A percentile compares a stretch with the other conserved stretches of the same genome.
Conservation (phyloP, 2,797 vertebrate genomes). For the Tragelaphus oryx region DNA sequence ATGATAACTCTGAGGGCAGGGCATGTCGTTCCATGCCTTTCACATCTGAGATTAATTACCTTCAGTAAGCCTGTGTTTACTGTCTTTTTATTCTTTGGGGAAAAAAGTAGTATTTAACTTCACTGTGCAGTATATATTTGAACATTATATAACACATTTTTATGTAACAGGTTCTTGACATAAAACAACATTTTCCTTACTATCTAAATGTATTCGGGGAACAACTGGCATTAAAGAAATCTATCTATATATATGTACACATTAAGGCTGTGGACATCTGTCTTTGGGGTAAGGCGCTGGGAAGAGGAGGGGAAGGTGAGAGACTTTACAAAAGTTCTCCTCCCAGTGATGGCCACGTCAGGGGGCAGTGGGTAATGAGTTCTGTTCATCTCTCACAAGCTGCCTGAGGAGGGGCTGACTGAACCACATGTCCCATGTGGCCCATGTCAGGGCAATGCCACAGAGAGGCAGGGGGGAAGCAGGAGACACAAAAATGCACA, state of each 20-base stretch:
- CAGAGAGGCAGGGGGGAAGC: background rate
- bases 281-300: background rate
- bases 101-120: slow-evolving; percentile 35
- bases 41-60: background rate
- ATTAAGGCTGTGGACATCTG: background rate
- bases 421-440: background rate
- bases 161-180: slow-evolving; percentile 74
- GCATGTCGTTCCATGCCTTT: background rate
- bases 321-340: slow-evolving; percentile 8
- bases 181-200: slow-evolving; percentile 66
- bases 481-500: background rate
- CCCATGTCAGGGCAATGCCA: background rate
- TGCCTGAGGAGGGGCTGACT: background rate
- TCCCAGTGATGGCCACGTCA: background rate
- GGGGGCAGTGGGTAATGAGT: background rate
- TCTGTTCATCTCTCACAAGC: background rate
- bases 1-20: background rate
- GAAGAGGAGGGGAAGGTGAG: background rate
- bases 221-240: slow-evolving; percentile 51
- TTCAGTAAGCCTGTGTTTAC: slow-evolving; percentile 2
- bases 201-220: slow-evolving; percentile 59
- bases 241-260: background rate
- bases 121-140: slow-evolving; percentile 63
- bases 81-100: slow-evolving; percentile 47
- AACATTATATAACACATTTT: slow-evolving; percentile 73